phyloP scores from a whole-genome alignment of 92 coral and sea anemone species.

The Nematostella vectensis region DNA sequence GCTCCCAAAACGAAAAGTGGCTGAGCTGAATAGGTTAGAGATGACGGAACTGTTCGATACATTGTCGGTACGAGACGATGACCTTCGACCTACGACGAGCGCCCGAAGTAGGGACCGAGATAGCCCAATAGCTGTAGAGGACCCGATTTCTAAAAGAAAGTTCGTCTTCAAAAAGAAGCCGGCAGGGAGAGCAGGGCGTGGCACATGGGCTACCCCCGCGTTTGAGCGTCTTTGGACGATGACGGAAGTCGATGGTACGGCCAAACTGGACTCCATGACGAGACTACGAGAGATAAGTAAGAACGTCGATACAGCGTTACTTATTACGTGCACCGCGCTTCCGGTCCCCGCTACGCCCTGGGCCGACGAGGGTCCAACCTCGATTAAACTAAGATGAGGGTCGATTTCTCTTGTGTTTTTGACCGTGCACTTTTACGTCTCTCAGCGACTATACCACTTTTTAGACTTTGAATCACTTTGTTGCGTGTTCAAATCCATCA shows the following conservation, averaged over 20 bases:
- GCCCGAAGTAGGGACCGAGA: not conserved
- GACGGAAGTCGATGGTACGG: not conserved
- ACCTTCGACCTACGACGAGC: not conserved
- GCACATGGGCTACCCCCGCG: constrained; percentile 52
- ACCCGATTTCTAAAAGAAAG: constrained; percentile 2
- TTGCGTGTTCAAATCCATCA: no score
- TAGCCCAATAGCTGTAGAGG: not conserved
- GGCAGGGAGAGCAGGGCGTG: constrained; percentile 31
- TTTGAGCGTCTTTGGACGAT: constrained; percentile 29
- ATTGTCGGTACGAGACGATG: not conserved
- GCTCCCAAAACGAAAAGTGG: not conserved
- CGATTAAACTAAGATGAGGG: no score
- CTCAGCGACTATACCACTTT: no score
- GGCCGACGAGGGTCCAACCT: no score
- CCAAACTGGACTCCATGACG: not conserved
- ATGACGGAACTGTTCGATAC: constrained; percentile 7
- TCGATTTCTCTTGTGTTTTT: no score
- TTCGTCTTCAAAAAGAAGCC: constrained; percentile 11
- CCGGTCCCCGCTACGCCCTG: no score
- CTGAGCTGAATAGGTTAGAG: constrained; percentile 5
- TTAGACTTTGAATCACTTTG: no score
- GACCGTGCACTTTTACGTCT: no score
- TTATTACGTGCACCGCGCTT: no score
- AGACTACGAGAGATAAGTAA: not conserved
- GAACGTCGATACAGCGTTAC: not conserved